phyloP scores from a whole-genome alignment of 2,797 vertebrate species.

The Enteromius mattozi region DNA sequence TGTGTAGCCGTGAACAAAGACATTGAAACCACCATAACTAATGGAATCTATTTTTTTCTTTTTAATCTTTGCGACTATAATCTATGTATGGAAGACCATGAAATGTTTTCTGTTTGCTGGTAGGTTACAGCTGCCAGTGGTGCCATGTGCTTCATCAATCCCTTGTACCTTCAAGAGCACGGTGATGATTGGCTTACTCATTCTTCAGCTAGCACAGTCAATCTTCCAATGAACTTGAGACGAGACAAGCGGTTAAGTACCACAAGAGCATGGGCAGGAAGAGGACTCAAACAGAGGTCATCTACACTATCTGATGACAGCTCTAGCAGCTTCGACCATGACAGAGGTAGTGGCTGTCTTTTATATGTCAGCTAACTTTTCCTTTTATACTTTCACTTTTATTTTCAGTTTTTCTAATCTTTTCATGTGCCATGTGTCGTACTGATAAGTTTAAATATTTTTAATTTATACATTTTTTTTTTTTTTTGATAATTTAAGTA shows the following conservation, averaged over 20 bases:
- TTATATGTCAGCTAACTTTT: not conserved
- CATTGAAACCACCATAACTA: not conserved
- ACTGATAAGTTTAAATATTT: not conserved
- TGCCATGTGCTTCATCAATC: conserved; percentile 84
- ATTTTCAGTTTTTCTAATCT: not conserved
- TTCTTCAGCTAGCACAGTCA: not conserved
- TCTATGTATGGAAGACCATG: not conserved
- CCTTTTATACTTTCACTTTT: not conserved
- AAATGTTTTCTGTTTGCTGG: conserved; percentile 12
- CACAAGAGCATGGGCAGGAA: conserved; percentile 77
- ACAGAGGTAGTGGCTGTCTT: conserved; percentile 45
- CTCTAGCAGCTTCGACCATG: not conserved
- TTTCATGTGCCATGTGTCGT: not conserved
- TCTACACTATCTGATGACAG: conserved; percentile 68
- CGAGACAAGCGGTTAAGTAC: conserved; percentile 70
- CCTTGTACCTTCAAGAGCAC: conserved; percentile 82
- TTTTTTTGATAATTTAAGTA: not conserved
- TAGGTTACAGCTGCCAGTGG: conserved; percentile 74
- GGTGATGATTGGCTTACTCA: conserved; percentile 80
- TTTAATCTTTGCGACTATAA: not conserved
- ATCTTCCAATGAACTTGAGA: conserved; percentile 68
- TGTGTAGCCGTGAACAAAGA: not conserved
- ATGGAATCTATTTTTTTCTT: not conserved
- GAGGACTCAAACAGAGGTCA: conserved; percentile 75
- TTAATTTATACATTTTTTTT: not conserved